phyloP scores from a whole-genome alignment of 2,113 vertebrate genomes.

The Strigops habroptila region DNA sequence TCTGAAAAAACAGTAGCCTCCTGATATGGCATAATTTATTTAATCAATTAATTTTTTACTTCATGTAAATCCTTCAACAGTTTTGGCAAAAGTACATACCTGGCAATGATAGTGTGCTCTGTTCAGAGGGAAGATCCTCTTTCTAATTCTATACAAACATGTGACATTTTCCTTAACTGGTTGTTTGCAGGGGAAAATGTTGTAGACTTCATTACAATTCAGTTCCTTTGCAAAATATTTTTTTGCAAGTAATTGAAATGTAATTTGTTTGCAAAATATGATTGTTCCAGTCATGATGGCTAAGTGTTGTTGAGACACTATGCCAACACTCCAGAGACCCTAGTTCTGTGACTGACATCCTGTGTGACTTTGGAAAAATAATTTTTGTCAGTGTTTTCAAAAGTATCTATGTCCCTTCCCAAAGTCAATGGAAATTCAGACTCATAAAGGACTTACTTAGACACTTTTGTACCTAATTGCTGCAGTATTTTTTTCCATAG shows the following conservation, averaged over 20 bases:
- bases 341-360: not conserved
- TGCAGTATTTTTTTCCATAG: not conserved
- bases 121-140: not conserved
- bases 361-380: not conserved
- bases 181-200: not conserved
- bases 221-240: not conserved
- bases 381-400: not conserved
- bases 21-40: not conserved
- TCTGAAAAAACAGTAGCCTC: not conserved
- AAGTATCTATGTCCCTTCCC: not conserved
- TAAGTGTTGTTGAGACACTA: not conserved
- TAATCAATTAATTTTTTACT: not conserved
- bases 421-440: not conserved
- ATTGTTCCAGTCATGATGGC: not conserved
- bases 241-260: not conserved
- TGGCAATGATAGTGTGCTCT: not conserved
- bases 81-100: not conserved
- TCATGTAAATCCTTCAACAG: not conserved
- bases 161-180: not conserved
- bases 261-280: not conserved
- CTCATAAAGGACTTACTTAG: not conserved
- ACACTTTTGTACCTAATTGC: not conserved
- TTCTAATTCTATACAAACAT: not conserved
- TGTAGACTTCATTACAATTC: not conserved
- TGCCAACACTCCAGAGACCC: accelerated